Conservation (phyloP, 2,888 invertebrate genomes). For the Thelaira solivaga region DNA sequence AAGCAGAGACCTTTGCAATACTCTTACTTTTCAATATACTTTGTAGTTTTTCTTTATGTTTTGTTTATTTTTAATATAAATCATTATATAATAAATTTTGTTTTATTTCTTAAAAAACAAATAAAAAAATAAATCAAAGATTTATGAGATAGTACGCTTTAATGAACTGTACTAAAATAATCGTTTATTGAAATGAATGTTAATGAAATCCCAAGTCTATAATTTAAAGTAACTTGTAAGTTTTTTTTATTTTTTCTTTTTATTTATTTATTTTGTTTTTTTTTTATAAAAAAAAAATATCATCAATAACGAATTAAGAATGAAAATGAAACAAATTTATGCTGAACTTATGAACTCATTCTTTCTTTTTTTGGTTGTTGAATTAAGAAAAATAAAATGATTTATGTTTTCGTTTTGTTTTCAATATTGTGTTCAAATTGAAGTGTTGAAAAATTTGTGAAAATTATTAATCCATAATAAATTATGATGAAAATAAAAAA, state of each 20-base stretch:
- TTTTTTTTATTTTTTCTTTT: too few species aligned
- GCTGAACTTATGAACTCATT: slow-evolving; percentile 4
- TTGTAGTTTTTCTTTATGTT: too few species aligned
- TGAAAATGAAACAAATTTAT: slow-evolving; percentile 33
- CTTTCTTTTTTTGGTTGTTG: background rate
- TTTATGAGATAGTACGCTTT: slow-evolving; percentile 23
- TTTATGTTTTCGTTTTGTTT: background rate
- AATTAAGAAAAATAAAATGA: background rate
- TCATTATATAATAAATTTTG: too few species aligned
- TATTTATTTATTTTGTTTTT: too few species aligned
- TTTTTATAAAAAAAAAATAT: background rate
- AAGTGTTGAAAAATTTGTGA: slow-evolving; percentile 36
- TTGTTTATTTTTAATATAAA: too few species aligned
- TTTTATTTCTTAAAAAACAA: background rate
- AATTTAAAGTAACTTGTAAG: background rate
- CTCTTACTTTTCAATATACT: too few species aligned
- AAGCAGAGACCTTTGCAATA: too few species aligned
- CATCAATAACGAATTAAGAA: too few species aligned
- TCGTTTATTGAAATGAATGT: background rate
- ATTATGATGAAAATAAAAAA: background rate
- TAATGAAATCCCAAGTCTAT: background rate
- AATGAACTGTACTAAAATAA: slow-evolving; percentile 13
- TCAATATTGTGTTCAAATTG: too few species aligned
- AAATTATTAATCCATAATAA: slow-evolving; percentile 20
- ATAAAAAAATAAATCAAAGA: slow-evolving; percentile 4